Percentiles rank a stretch among this genome's conserved stretches.
Evolutionary conservation across 1,140 invertebrate genomes (phyloP).

Genomic region (Acromyrmex charruanus): DNA sequence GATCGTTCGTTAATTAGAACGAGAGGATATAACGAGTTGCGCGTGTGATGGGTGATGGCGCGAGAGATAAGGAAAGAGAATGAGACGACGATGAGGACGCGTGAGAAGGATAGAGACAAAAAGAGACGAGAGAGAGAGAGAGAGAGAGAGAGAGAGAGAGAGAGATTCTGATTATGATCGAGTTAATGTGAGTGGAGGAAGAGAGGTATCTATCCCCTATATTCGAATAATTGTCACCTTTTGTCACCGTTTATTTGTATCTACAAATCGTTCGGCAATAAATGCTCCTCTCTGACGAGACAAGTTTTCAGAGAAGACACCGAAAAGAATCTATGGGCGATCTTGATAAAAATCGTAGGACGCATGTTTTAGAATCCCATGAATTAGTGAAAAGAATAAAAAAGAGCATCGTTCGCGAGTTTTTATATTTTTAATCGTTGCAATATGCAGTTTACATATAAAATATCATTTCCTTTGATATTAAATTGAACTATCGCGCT

Average conservation of each 20-base stretch:
- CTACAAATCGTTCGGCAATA: conserved; percentile 67
- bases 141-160: not conserved
- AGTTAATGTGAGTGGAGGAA: conserved; percentile 9
- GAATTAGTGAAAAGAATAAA: conserved; percentile 5
- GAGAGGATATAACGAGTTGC: conserved; percentile 60
- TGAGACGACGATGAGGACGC: not conserved
- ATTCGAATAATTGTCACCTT: conserved; percentile 77
- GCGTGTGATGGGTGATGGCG: conserved; percentile 43
- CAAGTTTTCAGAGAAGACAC: conserved; percentile 37
- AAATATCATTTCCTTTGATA: not conserved
- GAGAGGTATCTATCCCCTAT: conserved; percentile 50
- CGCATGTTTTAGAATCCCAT: conserved; percentile 22
- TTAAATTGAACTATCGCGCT: not conserved
- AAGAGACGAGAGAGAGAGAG: not conserved
- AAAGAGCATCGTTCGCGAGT: not conserved
- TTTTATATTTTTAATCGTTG: not conserved
- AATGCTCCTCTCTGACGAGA: conserved; percentile 10
- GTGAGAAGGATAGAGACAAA: not conserved
- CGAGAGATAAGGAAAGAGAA: conserved; percentile 46
- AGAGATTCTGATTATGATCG: not conserved
- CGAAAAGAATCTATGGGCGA: conserved; percentile 26
- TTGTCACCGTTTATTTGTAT: conserved; percentile 74
- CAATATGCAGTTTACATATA: not conserved
- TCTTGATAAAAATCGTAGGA: conserved; percentile 31
- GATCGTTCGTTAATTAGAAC: conserved; percentile 74